Percentiles rank a stretch among this genome's conserved stretches.
Evolutionary conservation across 2,888 invertebrate genomes (phyloP).

Genomic region (Nezara viridula): DNA sequence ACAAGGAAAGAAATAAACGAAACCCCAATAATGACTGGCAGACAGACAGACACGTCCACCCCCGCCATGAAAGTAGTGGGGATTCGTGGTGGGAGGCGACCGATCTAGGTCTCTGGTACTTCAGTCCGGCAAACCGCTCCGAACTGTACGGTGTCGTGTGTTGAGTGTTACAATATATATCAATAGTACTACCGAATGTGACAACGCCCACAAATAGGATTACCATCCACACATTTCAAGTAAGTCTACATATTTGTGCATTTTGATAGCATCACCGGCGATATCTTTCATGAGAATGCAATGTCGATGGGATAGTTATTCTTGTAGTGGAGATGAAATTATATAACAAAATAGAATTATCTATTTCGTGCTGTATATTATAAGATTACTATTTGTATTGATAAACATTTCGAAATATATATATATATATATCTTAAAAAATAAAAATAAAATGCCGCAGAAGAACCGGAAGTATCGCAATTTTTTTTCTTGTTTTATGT

Average conservation of each 20-base stretch:
- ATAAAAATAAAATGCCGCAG: neutral
- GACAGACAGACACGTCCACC: slow-evolving; percentile 7
- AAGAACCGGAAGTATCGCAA: neutral
- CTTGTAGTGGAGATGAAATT: neutral
- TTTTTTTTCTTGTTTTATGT: no score
- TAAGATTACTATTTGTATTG: neutral
- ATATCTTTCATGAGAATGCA: neutral
- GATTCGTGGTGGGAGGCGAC: neutral
- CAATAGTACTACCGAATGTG: slow-evolving; percentile 30
- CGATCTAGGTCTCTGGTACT: slow-evolving; percentile 39
- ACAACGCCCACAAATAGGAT: slow-evolving; percentile 46
- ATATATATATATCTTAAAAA: neutral
- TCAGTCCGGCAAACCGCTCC: slow-evolving; percentile 25
- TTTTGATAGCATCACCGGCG: neutral
- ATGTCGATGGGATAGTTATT: neutral
- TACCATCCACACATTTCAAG: neutral
- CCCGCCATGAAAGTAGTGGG: slow-evolving; percentile 29
- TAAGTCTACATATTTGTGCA: neutral
- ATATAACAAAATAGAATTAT: neutral
- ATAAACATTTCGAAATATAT: neutral
- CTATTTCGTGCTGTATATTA: neutral
- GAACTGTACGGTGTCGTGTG: neutral
- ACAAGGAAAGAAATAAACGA: neutral
- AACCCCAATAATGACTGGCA: neutral
- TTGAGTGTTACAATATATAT: slow-evolving; percentile 13